Conservation (phyloP, 1,140 invertebrate genomes). For the Trichonephila inaurata region DNA sequence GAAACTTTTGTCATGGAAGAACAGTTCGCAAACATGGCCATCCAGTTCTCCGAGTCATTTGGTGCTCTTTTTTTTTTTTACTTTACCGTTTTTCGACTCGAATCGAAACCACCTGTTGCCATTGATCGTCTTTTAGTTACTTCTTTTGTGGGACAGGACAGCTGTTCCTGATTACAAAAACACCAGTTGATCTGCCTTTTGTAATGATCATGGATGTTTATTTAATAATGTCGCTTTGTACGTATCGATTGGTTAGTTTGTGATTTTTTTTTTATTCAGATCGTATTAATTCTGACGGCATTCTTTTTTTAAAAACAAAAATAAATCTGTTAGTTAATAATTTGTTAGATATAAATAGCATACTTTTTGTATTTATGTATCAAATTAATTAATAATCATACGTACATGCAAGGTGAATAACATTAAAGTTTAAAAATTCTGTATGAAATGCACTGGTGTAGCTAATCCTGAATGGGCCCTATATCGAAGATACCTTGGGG, state of each 20-base stretch:
- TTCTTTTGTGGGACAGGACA: slow-evolving; percentile 30
- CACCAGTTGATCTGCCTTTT: background rate
- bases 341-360: too few relatives aligned
- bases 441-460: too few relatives aligned
- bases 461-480: too few relatives aligned
- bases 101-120: slow-evolving; percentile 37
- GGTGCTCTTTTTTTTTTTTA: background rate
- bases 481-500: too few relatives aligned
- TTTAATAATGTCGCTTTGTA: background rate
- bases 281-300: too few relatives aligned
- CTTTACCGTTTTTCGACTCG: background rate
- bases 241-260: background rate
- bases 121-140: slow-evolving; percentile 10
- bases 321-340: too few relatives aligned
- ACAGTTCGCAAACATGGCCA: background rate
- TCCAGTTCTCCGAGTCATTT: background rate
- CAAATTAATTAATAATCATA: too few relatives aligned
- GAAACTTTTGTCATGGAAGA: background rate
- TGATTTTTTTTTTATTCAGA: too few relatives aligned
- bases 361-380: too few relatives aligned
- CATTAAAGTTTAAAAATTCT: too few relatives aligned
- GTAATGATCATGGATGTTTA: background rate
- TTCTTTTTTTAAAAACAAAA: too few relatives aligned
- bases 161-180: slow-evolving; percentile 21
- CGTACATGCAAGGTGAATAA: too few relatives aligned